Evolutionary conservation across 2,797 vertebrate genomes (phyloP).

Genomic region (Kryptolebias ocellatus): DNA sequence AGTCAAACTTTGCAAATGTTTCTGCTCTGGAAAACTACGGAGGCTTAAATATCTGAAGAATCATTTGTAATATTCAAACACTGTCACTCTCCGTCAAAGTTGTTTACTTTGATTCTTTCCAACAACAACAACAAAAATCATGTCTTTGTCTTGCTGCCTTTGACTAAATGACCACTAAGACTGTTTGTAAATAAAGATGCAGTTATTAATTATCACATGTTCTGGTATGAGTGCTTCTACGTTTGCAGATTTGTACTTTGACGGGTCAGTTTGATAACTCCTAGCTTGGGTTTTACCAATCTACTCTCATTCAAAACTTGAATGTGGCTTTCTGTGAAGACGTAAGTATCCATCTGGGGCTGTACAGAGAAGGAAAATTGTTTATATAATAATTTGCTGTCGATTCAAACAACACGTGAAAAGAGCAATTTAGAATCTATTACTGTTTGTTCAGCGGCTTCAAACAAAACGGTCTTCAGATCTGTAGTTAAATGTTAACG

Average conservation of each 20-base stretch:
- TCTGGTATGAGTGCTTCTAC: constrained; percentile 5
- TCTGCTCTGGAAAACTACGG: constrained; percentile 16
- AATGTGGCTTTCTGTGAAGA: too few species aligned
- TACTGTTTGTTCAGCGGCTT: too few species aligned
- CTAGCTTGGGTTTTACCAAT: too few species aligned
- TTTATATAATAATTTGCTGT: too few species aligned
- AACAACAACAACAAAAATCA: constrained; percentile 1
- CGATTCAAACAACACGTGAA: too few species aligned
- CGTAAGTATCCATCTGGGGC: too few species aligned
- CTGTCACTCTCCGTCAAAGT: constrained; percentile 24
- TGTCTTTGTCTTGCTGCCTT: constrained; percentile 50
- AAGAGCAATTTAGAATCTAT: too few species aligned
- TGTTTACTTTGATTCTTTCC: constrained; percentile 67
- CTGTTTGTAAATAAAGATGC: constrained; percentile 78
- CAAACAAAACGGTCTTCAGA: too few species aligned
- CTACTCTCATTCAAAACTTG: too few species aligned
- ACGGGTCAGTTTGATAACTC: background rate
- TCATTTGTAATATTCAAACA: constrained; percentile 6
- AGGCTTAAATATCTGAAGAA: constrained; percentile 2
- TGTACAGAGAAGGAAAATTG: too few species aligned
- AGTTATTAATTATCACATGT: constrained; percentile 39
- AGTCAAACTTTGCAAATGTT: constrained; percentile 9
- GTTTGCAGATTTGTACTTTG: background rate
- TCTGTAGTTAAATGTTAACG: too few species aligned
- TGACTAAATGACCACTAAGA: constrained; percentile 72